Evolutionary conservation across 2,888 invertebrate species (phyloP).

Genomic region (Lasiommata megera): DNA sequence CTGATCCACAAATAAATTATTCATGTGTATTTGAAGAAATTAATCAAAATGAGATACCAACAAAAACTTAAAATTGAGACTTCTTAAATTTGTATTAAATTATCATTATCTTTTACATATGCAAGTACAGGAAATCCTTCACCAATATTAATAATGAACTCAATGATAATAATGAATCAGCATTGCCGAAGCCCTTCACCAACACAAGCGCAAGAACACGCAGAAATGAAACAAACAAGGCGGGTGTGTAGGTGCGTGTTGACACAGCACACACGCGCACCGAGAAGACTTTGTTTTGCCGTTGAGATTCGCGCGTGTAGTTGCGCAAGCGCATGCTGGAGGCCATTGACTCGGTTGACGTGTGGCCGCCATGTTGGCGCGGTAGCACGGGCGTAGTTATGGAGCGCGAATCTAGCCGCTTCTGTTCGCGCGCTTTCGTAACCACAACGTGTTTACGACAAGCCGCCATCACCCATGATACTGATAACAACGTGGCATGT

Average conservation of each 20-base stretch:
- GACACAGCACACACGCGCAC: slow-evolving; percentile 47
- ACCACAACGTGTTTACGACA: slow-evolving; percentile 45
- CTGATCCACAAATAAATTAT: too few relatives aligned
- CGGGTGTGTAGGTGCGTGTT: slow-evolving; percentile 26
- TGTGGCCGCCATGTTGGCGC: slow-evolving; percentile 61
- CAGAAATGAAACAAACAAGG: slow-evolving; percentile 48
- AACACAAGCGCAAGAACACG: slow-evolving; percentile 43
- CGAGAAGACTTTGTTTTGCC: slow-evolving; percentile 73
- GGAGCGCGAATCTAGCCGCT: slow-evolving; percentile 70
- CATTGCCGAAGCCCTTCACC: slow-evolving; percentile 68
- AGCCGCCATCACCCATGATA: slow-evolving; percentile 23
- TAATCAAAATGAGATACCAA: too few relatives aligned
- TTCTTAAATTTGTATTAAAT: slow-evolving; percentile 12
- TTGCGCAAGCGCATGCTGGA: slow-evolving; percentile 77
- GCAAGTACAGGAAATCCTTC: slow-evolving; percentile 48
- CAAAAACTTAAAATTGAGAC: neutral
- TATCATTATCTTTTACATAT: slow-evolving; percentile 26
- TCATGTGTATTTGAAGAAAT: too few relatives aligned
- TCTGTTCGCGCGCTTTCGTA: slow-evolving; percentile 68
- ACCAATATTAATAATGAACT: slow-evolving; percentile 61
- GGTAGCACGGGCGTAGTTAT: slow-evolving; percentile 53
- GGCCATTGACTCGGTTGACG: slow-evolving; percentile 73
- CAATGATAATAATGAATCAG: too few relatives aligned
- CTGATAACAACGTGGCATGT: slow-evolving; percentile 28
- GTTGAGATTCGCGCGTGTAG: slow-evolving; percentile 79